Evolutionary conservation across 2,888 invertebrate genomes (phyloP).

Genomic region (Empis stercorea): DNA sequence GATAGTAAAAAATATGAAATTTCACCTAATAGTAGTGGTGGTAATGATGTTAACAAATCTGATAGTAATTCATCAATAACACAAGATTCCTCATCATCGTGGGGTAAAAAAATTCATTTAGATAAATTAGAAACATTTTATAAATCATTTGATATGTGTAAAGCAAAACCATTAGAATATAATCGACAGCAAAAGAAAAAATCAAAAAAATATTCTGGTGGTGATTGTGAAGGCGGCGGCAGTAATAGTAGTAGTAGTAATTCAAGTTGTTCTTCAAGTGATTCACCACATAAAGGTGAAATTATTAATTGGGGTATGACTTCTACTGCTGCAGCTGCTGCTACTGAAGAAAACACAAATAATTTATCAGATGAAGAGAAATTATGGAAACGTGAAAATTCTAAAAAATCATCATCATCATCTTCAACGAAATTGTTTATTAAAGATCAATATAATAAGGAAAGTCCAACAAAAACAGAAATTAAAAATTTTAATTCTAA

Average conservation of each 20-base stretch:
- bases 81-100: neutral
- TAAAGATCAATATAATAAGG: slow-evolving; percentile 15
- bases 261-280: slow-evolving; percentile 20
- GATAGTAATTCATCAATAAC: slow-evolving; percentile 2
- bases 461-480: slow-evolving; percentile 1
- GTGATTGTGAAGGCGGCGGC: neutral
- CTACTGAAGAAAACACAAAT: slow-evolving; percentile 18
- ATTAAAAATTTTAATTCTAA: neutral
- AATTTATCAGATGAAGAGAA: slow-evolving; percentile 33
- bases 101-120: slow-evolving; percentile 7
- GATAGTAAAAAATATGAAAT: slow-evolving; percentile 8
- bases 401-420: slow-evolving; percentile 10
- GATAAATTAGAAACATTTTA: slow-evolving; percentile 31
- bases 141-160: slow-evolving; percentile 32
- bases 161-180: slow-evolving; percentile 11
- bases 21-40: too few species aligned
- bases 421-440: slow-evolving; percentile 10
- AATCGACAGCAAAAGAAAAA: neutral
- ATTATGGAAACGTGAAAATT: slow-evolving; percentile 25
- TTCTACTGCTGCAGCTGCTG: too few species aligned
- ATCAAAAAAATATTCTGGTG: neutral
- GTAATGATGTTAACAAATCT: neutral
- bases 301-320: too few species aligned
- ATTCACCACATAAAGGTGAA: slow-evolving; percentile 17
- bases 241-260: neutral